phyloP scores from a whole-genome alignment of 92 coral and sea anemone genomes.

The Epizoanthus illoricatus region DNA sequence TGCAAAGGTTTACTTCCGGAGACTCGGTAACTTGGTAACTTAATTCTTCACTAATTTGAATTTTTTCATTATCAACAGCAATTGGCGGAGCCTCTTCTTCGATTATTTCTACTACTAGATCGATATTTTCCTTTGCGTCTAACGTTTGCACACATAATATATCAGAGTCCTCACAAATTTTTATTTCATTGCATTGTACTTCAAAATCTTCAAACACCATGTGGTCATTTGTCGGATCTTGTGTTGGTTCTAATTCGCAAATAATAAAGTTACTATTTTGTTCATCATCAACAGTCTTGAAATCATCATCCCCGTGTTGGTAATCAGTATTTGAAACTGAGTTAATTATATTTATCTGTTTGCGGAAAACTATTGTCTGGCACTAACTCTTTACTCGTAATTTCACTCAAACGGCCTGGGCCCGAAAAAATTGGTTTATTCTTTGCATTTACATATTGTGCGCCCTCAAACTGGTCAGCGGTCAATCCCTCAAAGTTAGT shows the following conservation, averaged over 20 bases:
- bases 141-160: not conserved
- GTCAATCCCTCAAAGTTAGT: not conserved
- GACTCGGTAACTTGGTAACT: constrained; percentile 10
- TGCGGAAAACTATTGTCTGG: not conserved
- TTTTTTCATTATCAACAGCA: not conserved
- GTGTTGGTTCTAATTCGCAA: not conserved
- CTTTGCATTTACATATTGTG: not conserved
- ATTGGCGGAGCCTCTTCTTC: not conserved
- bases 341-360: not conserved
- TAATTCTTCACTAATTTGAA: constrained; percentile 7
- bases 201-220: not conserved
- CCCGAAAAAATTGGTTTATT: not conserved
- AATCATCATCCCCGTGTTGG: not conserved
- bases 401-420: not conserved
- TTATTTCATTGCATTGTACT: not conserved
- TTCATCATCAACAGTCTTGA: not conserved
- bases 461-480: too few relatives aligned
- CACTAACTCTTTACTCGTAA: not conserved
- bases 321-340: not conserved
- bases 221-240: not conserved
- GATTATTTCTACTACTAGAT: not conserved
- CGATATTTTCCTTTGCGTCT: constrained; percentile 1
- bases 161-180: constrained; percentile 6
- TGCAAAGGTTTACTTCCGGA: not conserved
- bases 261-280: not conserved